These are phyloP conservation scores for Ursus arctos DNA, from an alignment of 2,113 vertebrate genomes.

Conservation along the genomic window DNA sequence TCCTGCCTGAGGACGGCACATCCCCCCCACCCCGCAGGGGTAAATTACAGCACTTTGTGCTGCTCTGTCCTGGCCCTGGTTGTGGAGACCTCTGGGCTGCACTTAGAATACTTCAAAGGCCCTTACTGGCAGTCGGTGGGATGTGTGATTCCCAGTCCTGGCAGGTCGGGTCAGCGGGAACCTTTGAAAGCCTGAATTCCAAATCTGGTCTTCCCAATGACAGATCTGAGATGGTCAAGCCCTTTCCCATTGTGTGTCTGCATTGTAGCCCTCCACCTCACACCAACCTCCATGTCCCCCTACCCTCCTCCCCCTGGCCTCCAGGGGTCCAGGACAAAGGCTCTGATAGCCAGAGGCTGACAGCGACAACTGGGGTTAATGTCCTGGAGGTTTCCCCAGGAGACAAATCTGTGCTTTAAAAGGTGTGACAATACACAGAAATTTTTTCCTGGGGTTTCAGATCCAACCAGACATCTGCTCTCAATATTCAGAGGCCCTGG, in stretches of 20 bases:
- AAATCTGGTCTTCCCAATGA: background rate
- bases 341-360: background rate
- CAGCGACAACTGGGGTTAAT: background rate
- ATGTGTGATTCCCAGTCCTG: background rate
- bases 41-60: too few species aligned
- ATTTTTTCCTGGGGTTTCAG: background rate
- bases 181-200: background rate
- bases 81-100: background rate
- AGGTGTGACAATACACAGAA: background rate
- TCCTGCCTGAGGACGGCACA: fast-evolving
- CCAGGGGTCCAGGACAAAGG: background rate
- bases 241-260: background rate
- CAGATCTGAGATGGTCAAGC: background rate
- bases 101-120: background rate
- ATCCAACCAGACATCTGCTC: background rate
- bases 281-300: background rate
- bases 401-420: background rate
- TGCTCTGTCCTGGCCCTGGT: background rate
- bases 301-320: background rate
- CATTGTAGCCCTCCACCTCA: background rate
- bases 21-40: background rate
- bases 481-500: background rate
- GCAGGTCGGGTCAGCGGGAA: background rate
- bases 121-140: background rate
- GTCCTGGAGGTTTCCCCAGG: background rate